Evolutionary conservation across 2,113 vertebrate species (phyloP), one percentile per base, ranked within the genome.

Genomic region (Cacatua alba): DNA sequence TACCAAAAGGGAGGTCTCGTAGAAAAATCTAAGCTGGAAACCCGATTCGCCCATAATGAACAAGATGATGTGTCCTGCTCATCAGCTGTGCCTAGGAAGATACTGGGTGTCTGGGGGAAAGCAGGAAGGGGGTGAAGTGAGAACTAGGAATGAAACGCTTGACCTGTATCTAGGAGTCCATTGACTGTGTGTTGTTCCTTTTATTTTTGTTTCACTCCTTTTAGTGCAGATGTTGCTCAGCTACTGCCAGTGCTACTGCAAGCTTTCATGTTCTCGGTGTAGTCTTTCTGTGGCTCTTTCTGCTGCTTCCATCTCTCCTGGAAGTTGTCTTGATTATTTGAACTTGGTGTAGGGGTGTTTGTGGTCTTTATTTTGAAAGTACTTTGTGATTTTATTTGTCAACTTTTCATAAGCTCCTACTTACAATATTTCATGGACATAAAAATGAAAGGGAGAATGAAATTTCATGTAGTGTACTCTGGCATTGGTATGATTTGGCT

Each of bases 31-130:
- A 23, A 62, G 28, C 37, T 67, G 46, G 71, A 82, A 67, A 26
- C 17, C 13, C 0, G 5, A 11, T 26, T 76, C 0, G 0, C 29
- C 16, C 18, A 9, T 68, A 19, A 55, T 29, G 46, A 68, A 48
- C 19, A 57, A 64, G 12, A 25, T 28, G 44, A 28, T 0, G 1
- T 43, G 16, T 53, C 26, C 46, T 74, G 44, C 24, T 78, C 14
- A 53, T 63, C 55, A 24, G 11, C n/a, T 65, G 39, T 0, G 1
- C 57, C 35, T 59, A 35, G 41, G 43, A 83, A 23, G 60, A n/a
- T 29, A 29, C 13, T 20, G 12, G 4, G 21, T 8, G 20, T 21
- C 10, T 12, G 12, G 11, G 24, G 29, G 8, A 4, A 18, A 23
- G 31, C 33, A 39, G 35, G 15, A 33, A 33, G 13, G 9, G 6